Percentiles rank a stretch among this genome's conserved stretches.
phyloP scores from a whole-genome alignment of 2,797 vertebrate species.

The Coregonus sp. region DNA sequence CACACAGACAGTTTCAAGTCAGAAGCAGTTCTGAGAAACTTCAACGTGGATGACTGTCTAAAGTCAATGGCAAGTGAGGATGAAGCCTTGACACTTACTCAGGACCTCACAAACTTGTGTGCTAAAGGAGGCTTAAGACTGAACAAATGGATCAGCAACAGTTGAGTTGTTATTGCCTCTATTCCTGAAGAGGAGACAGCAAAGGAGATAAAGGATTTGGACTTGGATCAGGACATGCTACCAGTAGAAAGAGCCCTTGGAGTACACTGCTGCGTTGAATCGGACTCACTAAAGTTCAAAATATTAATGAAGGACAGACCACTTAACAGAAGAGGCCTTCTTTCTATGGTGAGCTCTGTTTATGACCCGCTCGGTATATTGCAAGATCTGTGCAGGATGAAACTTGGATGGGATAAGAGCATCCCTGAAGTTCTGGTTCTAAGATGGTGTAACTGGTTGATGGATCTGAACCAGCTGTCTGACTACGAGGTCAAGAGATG shows the following conservation, averaged over 20 bases:
- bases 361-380: constrained; percentile 22
- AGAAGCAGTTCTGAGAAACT: not conserved
- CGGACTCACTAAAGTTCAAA: constrained; percentile 15
- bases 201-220: constrained; percentile 9
- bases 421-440: too few relatives aligned
- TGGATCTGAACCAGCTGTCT: constrained; percentile 2
- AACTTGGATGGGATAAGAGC: not conserved
- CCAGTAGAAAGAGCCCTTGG: constrained; percentile 23
- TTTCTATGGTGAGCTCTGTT: constrained; percentile 2
- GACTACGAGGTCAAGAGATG: not conserved
- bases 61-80: not conserved
- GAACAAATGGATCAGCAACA: constrained; percentile 22
- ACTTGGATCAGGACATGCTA: not conserved
- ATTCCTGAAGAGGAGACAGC: constrained; percentile 5
- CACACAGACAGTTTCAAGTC: not conserved
- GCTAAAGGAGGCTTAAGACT: constrained; percentile 15
- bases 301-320: not conserved
- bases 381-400: constrained; percentile 4
- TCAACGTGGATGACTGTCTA: constrained; percentile 18
- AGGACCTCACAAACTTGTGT: not conserved
- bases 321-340: constrained; percentile 4
- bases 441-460: constrained; percentile 6
- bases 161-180: not conserved
- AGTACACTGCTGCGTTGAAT: constrained; percentile 8
- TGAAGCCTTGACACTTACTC: not conserved